A percentile compares a stretch with the other conserved stretches of the same genome.
These are phyloP conservation scores for Exephanes ischioxanthus DNA, from an alignment of 2,888 invertebrate genomes.

Conservation along the genomic window DNA sequence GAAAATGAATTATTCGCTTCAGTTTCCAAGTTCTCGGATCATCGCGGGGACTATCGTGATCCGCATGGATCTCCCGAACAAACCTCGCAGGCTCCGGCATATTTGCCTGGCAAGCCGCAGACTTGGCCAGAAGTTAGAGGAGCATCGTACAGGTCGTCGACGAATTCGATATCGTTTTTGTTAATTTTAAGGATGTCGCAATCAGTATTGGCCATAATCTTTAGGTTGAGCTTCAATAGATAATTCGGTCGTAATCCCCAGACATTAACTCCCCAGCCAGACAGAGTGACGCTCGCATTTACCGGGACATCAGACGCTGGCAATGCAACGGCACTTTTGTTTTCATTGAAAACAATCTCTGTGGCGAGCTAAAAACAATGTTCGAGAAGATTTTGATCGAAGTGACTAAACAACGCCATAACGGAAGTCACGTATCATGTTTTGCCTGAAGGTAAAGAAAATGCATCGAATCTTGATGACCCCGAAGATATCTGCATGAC, in stretches of 20 bases:
- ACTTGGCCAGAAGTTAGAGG: not conserved
- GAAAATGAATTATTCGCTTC: constrained; percentile 9
- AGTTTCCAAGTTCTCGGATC: not conserved
- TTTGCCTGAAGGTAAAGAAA: too few relatives aligned
- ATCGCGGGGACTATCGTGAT: not conserved
- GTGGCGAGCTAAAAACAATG: constrained; percentile 1
- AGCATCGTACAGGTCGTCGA: not conserved
- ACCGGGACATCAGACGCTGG: constrained; percentile 15
- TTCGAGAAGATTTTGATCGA: not conserved
- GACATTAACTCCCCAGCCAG: constrained; percentile 8
- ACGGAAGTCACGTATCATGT: too few relatives aligned
- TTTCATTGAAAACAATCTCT: constrained; percentile 8
- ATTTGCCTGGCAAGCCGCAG: not conserved
- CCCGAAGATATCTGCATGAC: too few relatives aligned
- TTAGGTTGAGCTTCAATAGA: not conserved
- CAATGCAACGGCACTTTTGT: constrained; percentile 16
- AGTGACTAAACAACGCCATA: too few relatives aligned
- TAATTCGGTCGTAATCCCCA: not conserved
- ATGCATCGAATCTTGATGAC: too few relatives aligned
- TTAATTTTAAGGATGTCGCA: constrained; percentile 15
- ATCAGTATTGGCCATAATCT: constrained; percentile 11
- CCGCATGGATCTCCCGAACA: not conserved
- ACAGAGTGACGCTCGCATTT: not conserved
- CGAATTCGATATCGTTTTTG: not conserved
- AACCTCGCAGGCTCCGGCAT: constrained; percentile 21